Evolutionary conservation across 1,140 invertebrate species (phyloP).

Genomic region (Matsumurasca onukii): DNA sequence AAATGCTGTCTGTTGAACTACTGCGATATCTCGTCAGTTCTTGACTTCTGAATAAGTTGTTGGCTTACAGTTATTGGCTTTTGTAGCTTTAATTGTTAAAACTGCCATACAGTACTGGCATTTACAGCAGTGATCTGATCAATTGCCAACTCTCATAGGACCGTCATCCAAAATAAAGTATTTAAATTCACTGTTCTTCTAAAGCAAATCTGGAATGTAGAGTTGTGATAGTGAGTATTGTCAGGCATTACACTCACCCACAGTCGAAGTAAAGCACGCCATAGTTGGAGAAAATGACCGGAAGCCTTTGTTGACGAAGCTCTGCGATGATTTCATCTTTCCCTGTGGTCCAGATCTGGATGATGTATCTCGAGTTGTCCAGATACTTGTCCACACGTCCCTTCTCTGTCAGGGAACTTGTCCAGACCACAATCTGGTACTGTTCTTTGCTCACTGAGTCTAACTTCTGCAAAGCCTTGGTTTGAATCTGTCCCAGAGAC

Average conservation of each 20-base stretch:
- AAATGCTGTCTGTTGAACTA: too few species aligned
- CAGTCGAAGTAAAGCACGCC: constrained; percentile 84
- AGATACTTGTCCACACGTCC: constrained; percentile 65
- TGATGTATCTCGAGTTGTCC: constrained; percentile 71
- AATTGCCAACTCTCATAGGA: too few species aligned
- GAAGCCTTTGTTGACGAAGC: constrained; percentile 67
- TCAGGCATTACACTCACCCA: constrained; percentile 63
- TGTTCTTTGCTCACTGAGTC: constrained; percentile 18
- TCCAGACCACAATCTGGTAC: constrained; percentile 68
- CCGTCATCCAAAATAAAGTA: too few species aligned
- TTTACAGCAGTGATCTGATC: too few species aligned
- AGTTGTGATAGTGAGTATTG: too few species aligned
- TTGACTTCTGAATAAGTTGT: too few species aligned
- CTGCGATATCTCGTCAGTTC: too few species aligned
- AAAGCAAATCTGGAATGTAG: too few species aligned
- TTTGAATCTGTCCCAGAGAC: constrained; percentile 71
- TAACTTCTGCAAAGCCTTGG: constrained; percentile 32
- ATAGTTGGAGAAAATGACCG: constrained; percentile 77
- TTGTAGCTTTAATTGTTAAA: too few species aligned
- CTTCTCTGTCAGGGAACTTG: constrained; percentile 70
- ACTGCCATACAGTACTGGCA: too few species aligned
- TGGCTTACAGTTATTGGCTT: too few species aligned
- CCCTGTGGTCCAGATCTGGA: constrained; percentile 74
- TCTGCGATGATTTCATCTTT: constrained; percentile 61
- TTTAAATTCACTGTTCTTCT: too few species aligned